Conservation (phyloP, 2,888 invertebrate species). For the Nemurella pictetii region DNA sequence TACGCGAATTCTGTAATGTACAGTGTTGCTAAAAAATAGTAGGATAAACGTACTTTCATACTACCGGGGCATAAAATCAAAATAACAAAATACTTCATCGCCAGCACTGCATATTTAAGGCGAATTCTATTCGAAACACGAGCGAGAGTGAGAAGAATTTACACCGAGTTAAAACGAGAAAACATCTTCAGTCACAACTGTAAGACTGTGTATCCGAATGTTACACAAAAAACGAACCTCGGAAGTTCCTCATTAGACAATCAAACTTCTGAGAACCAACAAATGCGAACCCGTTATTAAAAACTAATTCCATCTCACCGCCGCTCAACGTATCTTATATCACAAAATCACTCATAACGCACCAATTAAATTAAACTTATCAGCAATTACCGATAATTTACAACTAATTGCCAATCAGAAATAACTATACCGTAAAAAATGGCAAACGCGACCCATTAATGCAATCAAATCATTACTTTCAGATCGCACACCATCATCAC, state of each 20-base stretch:
- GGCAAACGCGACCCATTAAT: not conserved
- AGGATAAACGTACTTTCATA: too few relatives aligned
- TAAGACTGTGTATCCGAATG: not conserved
- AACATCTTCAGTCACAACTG: not conserved
- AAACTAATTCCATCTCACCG: not conserved
- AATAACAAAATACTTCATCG: too few relatives aligned
- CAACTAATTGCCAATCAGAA: not conserved
- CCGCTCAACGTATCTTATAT: not conserved
- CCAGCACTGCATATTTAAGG: too few relatives aligned
- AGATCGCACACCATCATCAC: conserved; percentile 77
- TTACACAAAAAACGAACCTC: not conserved
- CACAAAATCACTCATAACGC: not conserved
- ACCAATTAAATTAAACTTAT: not conserved
- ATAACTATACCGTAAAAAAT: not conserved
- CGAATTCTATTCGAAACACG: not conserved
- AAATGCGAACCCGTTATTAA: not conserved
- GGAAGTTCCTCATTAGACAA: not conserved
- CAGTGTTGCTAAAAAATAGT: too few relatives aligned
- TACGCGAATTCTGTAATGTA: too few relatives aligned
- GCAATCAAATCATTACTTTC: conserved; percentile 42
- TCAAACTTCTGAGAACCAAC: not conserved
- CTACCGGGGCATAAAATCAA: too few relatives aligned
- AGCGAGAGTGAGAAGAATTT: not conserved
- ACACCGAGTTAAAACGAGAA: not conserved
- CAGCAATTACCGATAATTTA: not conserved